phyloP scores from a whole-genome alignment of 1,140 invertebrate genomes.

The Drosophila nebulosa region DNA sequence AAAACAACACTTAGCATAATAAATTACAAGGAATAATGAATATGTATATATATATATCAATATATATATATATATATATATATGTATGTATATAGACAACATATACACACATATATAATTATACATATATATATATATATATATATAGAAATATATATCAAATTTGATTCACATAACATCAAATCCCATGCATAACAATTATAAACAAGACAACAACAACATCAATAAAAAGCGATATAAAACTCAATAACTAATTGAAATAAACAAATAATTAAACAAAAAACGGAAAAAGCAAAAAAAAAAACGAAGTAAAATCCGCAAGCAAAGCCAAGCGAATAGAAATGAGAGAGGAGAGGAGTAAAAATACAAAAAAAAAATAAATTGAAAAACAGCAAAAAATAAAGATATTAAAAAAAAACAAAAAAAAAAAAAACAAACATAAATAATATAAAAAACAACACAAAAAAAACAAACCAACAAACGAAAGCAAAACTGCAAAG shows the following conservation, averaged over 20 bases:
- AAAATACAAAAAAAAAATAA: constrained; percentile 32
- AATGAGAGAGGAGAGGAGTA: constrained; percentile 1
- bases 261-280: constrained; percentile 18
- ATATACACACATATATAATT: constrained; percentile 5
- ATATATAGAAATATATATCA: constrained; percentile 44
- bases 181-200: constrained; percentile 45
- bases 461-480: constrained; percentile 13
- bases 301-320: constrained; percentile 27
- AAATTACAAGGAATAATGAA: constrained; percentile 46
- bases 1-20: constrained; percentile 63
- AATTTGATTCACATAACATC: constrained; percentile 47
- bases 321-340: constrained; percentile 10
- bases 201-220: constrained; percentile 15
- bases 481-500: constrained; percentile 69
- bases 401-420: constrained; percentile 16
- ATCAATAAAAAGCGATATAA: constrained; percentile 2
- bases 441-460: constrained; percentile 8
- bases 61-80: constrained; percentile 9
- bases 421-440: constrained; percentile 24
- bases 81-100: constrained; percentile 11
- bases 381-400: constrained; percentile 26
- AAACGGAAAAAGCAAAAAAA: constrained; percentile 26
- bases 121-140: constrained; percentile 22
- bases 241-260: constrained; percentile 48
- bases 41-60: constrained; percentile 12